Percentiles rank a stretch among this genome's conserved stretches.
Conservation (phyloP, 2,888 invertebrate species). For the Tenthredo notha region DNA sequence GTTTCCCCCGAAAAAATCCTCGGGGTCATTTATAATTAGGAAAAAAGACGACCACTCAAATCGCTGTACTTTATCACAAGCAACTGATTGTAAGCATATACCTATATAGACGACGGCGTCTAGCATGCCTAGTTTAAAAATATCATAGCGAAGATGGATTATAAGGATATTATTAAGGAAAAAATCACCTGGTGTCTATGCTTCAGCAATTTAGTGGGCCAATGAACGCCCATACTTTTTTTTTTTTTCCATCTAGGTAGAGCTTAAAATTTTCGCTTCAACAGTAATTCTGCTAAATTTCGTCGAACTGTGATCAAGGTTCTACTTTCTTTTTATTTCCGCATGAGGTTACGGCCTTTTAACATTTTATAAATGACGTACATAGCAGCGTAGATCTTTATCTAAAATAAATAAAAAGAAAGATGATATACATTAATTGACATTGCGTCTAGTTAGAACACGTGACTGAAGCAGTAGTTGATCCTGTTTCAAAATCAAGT, state of each 20-base stretch:
- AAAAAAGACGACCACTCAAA: not conserved
- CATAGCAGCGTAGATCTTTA: not conserved
- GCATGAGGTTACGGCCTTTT: not conserved
- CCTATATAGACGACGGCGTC: not conserved
- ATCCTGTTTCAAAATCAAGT: slow-evolving; percentile 26
- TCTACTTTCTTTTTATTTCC: slow-evolving; percentile 11
- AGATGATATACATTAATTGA: not conserved
- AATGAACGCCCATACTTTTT: not conserved
- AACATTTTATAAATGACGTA: not conserved
- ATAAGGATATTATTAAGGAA: not conserved
- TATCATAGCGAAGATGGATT: not conserved
- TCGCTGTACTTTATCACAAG: not conserved
- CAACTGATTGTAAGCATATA: not conserved
- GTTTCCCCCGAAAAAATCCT: not conserved
- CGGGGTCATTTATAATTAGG: not conserved
- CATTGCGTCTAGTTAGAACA: not conserved
- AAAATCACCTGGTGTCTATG: not conserved
- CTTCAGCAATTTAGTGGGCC: not conserved
- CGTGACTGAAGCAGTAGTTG: no score
- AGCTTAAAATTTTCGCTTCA: not conserved
- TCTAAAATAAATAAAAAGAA: not conserved
- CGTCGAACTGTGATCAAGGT: not conserved
- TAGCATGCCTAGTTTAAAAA: not conserved
- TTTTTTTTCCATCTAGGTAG: no score
- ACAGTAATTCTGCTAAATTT: not conserved